These are phyloP conservation scores for Tetranychus cinnabarinus DNA, from an alignment of 1,140 invertebrate species.

Conservation along the genomic window DNA sequence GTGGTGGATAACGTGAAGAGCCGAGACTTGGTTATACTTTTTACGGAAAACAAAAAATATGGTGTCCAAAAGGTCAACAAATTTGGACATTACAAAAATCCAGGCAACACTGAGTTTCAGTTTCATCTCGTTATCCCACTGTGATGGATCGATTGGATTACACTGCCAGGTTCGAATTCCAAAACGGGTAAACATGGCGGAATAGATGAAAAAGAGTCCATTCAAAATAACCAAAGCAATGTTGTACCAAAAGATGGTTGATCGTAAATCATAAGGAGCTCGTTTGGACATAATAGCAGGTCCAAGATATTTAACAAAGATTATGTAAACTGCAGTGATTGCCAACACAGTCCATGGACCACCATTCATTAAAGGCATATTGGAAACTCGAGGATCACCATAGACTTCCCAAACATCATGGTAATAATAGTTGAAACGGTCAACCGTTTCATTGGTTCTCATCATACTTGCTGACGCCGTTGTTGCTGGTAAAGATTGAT, in stretches of 20 bases:
- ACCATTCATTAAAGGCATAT: constrained; percentile 33
- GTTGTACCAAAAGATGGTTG: constrained; percentile 4
- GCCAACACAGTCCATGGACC: constrained; percentile 1
- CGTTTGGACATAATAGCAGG: constrained; percentile 5
- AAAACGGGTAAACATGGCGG: constrained; percentile 40
- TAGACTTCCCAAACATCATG: constrained; percentile 7
- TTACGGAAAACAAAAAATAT: constrained; percentile 64
- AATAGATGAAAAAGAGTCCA: constrained; percentile 28
- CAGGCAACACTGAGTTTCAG: constrained; percentile 11
- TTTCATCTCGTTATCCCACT: constrained; percentile 3
- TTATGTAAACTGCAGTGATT: not conserved
- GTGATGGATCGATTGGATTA: not conserved
- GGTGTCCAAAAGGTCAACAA: constrained; percentile 5
- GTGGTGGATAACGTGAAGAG: constrained; percentile 78
- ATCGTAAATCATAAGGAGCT: not conserved
- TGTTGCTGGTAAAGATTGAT: no score
- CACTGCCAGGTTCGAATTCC: constrained; percentile 7
- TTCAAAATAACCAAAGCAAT: constrained; percentile 29
- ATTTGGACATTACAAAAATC: constrained; percentile 25
- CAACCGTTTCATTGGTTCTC: not conserved
- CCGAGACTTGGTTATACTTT: constrained; percentile 73
- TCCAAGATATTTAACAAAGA: constrained; percentile 2
- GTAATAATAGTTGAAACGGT: not conserved
- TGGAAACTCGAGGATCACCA: constrained; percentile 49
- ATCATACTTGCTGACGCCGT: no score